These are phyloP conservation scores for Serilophus lunatus DNA, from an alignment of 2,113 vertebrate genomes.

Conservation along the genomic window DNA sequence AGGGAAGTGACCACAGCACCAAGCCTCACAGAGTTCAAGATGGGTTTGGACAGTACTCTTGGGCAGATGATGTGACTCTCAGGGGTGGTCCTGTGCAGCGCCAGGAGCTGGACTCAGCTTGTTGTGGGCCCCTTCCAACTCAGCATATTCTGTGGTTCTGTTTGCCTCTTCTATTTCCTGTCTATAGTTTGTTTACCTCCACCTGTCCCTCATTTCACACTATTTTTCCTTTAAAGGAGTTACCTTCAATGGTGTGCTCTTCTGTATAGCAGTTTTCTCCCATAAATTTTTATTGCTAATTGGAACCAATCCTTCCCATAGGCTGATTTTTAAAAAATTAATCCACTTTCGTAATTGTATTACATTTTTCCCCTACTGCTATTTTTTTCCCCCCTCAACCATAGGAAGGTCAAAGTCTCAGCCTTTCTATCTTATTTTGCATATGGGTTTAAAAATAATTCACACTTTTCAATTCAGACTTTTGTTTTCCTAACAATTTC, in stretches of 20 bases:
- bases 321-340: not conserved
- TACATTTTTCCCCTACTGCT: not conserved
- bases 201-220: not conserved
- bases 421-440: not conserved
- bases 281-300: not conserved
- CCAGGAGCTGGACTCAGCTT: too few species aligned
- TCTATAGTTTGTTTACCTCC: not conserved
- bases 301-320: not conserved
- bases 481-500: not conserved
- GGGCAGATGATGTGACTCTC: too few species aligned
- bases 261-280: not conserved
- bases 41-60: too few species aligned
- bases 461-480: not conserved
- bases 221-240: not conserved
- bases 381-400: not conserved
- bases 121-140: not conserved
- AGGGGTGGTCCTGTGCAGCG: too few species aligned
- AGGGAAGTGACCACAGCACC: too few species aligned
- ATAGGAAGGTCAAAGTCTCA: not conserved
- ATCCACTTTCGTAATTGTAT: not conserved
- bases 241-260: not conserved
- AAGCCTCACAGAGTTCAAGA: too few species aligned
- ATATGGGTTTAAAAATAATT: not conserved
- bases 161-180: not conserved
- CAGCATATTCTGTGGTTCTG: not conserved